Evolutionary conservation across 1,140 invertebrate species (phyloP), one percentile per base, ranked within the genome.

Genomic region (Drosophila kohkoa): DNA sequence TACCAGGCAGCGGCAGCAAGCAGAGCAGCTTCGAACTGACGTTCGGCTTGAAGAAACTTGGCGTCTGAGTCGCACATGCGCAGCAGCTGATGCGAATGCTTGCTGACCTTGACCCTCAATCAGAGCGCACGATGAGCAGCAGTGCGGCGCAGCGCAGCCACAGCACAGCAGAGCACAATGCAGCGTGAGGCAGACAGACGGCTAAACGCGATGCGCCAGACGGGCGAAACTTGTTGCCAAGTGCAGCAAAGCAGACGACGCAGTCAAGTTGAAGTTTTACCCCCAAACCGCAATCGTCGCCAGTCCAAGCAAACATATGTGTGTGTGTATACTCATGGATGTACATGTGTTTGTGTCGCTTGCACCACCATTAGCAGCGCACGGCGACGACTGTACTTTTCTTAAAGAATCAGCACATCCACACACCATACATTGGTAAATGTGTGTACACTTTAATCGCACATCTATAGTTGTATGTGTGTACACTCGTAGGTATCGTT

Each of bases 51-150:
- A 45, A 51, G n/a, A 57, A 38, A 55, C 55, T 72, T 65, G 16
- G 20, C 45, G 71, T 67, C 15, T 55, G 51, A 70, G 74, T 15
- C 68, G 77, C 85, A 79, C 86, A 79, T 89, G 85, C 85, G 83
- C 83, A 80, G 86, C 85, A 88, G 85, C 85, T 89, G 85, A 89
- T 89, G 75, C 65, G 67, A 79, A 72, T 60, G 66, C 77, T 77
- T 59, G 67, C 86, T 89, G 85, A 89, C 85, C 85, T 89, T 89
- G 85, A 89, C 85, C 85, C 86, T 90, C 85, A 89, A 89, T 83
- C 71, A 75, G 60, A 77, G 79, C 68, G 35, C 57, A 16, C 57
- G 20, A 11, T 8, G 57, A 13, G 45, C 20, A 15, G 45, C 25
- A 54, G 57, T 11, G 30, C 10, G 51, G 16, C 28, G 57, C 68